Conservation (phyloP, 2,797 vertebrate genomes). For the Chrosomus eos region DNA sequence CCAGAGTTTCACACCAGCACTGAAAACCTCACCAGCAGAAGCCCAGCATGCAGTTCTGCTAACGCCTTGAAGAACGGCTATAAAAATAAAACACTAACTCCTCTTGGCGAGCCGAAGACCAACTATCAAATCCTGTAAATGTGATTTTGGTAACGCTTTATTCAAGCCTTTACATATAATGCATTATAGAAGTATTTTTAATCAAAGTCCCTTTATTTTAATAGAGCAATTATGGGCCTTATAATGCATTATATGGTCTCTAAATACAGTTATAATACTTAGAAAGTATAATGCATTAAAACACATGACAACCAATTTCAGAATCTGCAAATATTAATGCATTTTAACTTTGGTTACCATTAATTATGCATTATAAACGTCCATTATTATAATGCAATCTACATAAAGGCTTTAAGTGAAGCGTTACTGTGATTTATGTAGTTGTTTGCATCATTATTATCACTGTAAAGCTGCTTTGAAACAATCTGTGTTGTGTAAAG, state of each 20-base stretch:
- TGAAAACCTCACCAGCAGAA: constrained; percentile 65
- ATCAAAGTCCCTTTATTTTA: background rate
- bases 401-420: background rate
- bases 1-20: constrained; percentile 78
- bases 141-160: background rate
- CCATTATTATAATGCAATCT: background rate
- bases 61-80: fast-evolving
- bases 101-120: background rate
- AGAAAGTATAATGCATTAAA: background rate
- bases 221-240: too few species aligned
- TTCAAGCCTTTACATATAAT: background rate
- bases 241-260: too few species aligned
- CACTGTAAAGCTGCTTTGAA: background rate
- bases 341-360: background rate
- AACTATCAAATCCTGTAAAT: background rate
- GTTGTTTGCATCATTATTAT: background rate
- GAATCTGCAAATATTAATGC: too few species aligned
- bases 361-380: background rate
- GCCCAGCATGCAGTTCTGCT: constrained; percentile 42
- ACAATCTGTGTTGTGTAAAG: background rate
- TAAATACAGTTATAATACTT: too few species aligned
- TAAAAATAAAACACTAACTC: too few species aligned
- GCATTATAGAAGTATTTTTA: background rate
- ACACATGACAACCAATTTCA: background rate
- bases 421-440: background rate